A percentile compares a stretch with the other conserved stretches of the same genome.
Conservation (phyloP, 2,797 vertebrate genomes). For the Tragelaphus eurycerus region DNA sequence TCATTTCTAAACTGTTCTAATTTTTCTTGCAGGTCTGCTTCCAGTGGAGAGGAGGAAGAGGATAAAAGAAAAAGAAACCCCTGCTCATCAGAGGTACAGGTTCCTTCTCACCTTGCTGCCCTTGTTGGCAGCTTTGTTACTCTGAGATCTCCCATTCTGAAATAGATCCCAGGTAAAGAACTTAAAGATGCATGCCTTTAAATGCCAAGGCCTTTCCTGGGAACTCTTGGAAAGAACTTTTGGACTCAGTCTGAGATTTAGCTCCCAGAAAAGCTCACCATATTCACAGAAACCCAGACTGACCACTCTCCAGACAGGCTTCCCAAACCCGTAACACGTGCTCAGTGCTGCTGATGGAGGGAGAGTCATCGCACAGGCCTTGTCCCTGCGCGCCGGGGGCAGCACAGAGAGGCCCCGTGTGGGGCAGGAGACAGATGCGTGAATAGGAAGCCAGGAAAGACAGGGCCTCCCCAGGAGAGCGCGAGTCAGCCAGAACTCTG, state of each 20-base stretch:
- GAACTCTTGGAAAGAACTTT: background rate
- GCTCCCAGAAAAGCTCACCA: background rate
- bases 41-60: background rate
- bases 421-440: background rate
- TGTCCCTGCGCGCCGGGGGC: rapidly evolving
- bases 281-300: background rate
- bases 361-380: background rate
- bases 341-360: background rate
- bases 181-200: background rate
- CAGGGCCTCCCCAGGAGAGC: background rate
- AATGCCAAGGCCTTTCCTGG: background rate
- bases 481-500: background rate
- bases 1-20: background rate
- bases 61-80: background rate
- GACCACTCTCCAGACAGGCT: background rate
- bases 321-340: too few relatives aligned
- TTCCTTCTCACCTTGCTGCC: background rate
- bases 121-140: background rate
- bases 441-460: background rate
- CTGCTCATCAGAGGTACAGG: background rate
- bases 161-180: background rate
- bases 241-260: background rate
- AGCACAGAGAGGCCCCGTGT: background rate
- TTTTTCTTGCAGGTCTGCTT: slow-evolving; percentile 4
- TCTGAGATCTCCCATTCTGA: background rate